Evolutionary conservation across 2,888 invertebrate species (phyloP).

Genomic region (Oxyscelio sp.): DNA sequence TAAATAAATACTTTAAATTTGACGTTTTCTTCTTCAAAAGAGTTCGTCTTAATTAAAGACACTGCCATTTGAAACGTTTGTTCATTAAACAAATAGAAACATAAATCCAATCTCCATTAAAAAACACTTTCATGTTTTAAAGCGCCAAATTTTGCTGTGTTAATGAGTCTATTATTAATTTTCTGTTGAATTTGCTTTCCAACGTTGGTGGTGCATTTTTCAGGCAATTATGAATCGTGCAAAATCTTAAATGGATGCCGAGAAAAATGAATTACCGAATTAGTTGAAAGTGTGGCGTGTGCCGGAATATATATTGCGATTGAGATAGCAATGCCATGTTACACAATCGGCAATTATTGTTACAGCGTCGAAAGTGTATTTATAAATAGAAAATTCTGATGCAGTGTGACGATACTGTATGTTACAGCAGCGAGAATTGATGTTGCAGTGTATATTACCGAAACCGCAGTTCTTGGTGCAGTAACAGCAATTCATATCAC

Average conservation of each 20-base stretch:
- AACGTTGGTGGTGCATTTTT: slow-evolving; percentile 1
- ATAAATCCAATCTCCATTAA: no score
- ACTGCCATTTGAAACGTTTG: no score
- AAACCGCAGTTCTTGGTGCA: slow-evolving; percentile 44
- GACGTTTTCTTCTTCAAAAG: no score
- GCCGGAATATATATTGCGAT: slow-evolving; percentile 4
- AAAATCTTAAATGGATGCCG: neutral
- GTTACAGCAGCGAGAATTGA: slow-evolving; percentile 20
- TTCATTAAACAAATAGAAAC: no score
- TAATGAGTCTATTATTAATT: slow-evolving; percentile 20
- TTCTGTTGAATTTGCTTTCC: neutral
- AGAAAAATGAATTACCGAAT: slow-evolving; percentile 15
- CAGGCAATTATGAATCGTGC: neutral
- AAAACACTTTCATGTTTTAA: no score
- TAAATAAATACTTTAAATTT: no score
- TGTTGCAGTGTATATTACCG: slow-evolving; percentile 35
- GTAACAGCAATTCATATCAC: slow-evolving; percentile 42
- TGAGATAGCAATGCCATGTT: slow-evolving; percentile 21
- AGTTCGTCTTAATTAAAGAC: no score
- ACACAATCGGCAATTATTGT: slow-evolving; percentile 23
- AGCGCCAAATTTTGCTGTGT: slow-evolving; percentile 2
- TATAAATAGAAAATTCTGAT: slow-evolving; percentile 46
- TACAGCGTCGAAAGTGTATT: slow-evolving; percentile 26
- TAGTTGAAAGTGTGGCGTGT: neutral
- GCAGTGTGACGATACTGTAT: slow-evolving; percentile 24